Base-by-base conservation (phyloP, 1,140 invertebrate species). In the Drosophila pseudoobscura region DNA sequence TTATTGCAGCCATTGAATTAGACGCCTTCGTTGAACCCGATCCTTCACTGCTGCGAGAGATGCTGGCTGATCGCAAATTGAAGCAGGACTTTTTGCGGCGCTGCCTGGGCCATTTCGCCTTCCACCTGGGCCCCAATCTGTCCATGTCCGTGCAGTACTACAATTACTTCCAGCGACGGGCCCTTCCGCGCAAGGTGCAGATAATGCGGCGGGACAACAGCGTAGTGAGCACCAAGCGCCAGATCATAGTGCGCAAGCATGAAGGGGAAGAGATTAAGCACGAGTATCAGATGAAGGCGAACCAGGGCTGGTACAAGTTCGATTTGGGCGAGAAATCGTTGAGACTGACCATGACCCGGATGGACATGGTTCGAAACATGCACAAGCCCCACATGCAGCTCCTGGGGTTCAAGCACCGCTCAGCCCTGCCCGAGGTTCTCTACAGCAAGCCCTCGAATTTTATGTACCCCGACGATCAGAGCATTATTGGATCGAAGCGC, bases 401-500 rank as follows among this genome's bases (percentile, higher is more conserved):
- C 15, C 51, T 91, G n/a, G 91, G 91, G 2, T 91, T 91, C 43
- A 91, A 91, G 66, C 80, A 88, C 44, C 65, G 73, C 9, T 87
- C 78, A 0, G 45, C 66, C 0, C 26, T 91, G 51, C 69, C 75
- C 0, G 64, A 68, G 4, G 41, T 78, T 3, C 66, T 41, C 4
- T 90, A 89, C 45, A 79, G 78, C 58, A 91, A 91, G 35, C 74
- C 85, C 0, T 77, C 72, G 6, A 82, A 75, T 39, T 91, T 91
- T 39, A 87, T 91, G 84, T 91, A 91, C 63, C 91, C 91, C 0
- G 85, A 91, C 61, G 90, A 91, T 44, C 70, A 79, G 54, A 72
- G 46, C 6, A 78, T 91, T 8, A 70, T 79, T 31, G 91, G 91
- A 0, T 91, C 91, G 0, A 90, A 89, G 60, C 76, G 78, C 6